Percentiles rank a stretch among this genome's conserved stretches.
Evolutionary conservation across 2,113 vertebrate genomes (phyloP).

Genomic region (Phrynosoma platyrhinos): DNA sequence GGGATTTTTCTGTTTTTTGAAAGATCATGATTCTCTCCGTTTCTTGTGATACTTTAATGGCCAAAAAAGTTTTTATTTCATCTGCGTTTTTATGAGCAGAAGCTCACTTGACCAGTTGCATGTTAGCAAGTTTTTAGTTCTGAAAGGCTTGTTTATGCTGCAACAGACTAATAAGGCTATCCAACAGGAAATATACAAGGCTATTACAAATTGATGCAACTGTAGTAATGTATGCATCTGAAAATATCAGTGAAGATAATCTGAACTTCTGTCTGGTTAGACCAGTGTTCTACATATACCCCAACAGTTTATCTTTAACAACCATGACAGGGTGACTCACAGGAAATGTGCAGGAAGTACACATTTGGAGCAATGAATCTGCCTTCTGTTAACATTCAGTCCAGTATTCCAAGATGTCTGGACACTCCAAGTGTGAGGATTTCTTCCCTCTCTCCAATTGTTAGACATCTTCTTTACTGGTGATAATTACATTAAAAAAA

Average conservation of each 20-base stretch:
- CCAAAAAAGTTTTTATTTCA: too few relatives aligned
- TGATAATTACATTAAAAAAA: background rate
- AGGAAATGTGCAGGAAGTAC: constrained; percentile 8
- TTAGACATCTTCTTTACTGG: too few relatives aligned
- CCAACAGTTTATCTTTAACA: background rate
- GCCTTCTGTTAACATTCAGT: background rate
- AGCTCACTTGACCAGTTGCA: too few relatives aligned
- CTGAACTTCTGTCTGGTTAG: background rate
- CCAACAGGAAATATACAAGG: background rate
- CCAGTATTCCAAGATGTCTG: background rate
- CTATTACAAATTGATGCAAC: background rate
- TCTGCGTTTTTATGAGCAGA: too few relatives aligned
- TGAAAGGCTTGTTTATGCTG: too few relatives aligned
- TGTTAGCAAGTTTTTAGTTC: too few relatives aligned
- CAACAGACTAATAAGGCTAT: too few relatives aligned
- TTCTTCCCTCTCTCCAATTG: background rate
- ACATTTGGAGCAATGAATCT: background rate
- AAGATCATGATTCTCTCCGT: too few relatives aligned
- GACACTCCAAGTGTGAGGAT: background rate
- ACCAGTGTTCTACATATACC: background rate
- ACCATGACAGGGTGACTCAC: background rate
- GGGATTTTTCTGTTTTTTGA: background rate
- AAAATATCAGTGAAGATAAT: background rate
- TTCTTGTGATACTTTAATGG: too few relatives aligned
- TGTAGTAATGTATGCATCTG: background rate